Percentiles rank a stretch among this genome's conserved stretches.
Evolutionary conservation across 2,888 invertebrate species (phyloP).

Genomic region (Rhingia rostrata): DNA sequence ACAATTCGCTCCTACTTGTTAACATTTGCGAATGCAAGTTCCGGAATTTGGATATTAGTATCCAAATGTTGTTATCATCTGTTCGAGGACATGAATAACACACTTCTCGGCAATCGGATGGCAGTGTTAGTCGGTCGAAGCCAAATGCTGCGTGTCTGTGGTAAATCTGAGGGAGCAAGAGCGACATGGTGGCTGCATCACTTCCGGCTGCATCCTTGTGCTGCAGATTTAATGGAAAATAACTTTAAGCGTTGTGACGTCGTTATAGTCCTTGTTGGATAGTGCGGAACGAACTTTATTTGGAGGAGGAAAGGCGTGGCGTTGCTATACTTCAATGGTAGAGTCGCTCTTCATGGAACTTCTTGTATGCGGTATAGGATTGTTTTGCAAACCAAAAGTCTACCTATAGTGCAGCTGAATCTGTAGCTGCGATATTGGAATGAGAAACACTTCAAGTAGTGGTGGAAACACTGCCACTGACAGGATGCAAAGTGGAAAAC

Average conservation of each 20-base stretch:
- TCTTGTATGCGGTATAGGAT: background rate
- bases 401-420: background rate
- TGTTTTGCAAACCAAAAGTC: constrained; percentile 2
- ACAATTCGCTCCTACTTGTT: constrained; percentile 69
- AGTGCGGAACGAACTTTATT: too few relatives aligned
- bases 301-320: background rate
- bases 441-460: constrained; percentile 20
- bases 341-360: background rate
- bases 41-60: constrained; percentile 74
- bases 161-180: constrained; percentile 39
- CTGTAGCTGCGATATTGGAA: background rate
- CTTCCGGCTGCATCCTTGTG: constrained; percentile 25
- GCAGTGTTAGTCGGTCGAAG: constrained; percentile 41
- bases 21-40: constrained; percentile 68
- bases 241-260: constrained; percentile 44
- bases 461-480: constrained; percentile 76
- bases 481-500: constrained; percentile 80
- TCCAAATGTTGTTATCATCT: constrained; percentile 74
- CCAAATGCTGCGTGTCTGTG: constrained; percentile 54
- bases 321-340: background rate
- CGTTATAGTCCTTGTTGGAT: background rate
- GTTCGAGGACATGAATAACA: constrained; percentile 69
- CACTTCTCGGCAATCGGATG: constrained; percentile 48
- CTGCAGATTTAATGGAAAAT: constrained; percentile 48
- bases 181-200: background rate